Base-by-base conservation (phyloP, 35 echinoderm and acorn worm genomes). In the Heliocidaris tuberculata region DNA sequence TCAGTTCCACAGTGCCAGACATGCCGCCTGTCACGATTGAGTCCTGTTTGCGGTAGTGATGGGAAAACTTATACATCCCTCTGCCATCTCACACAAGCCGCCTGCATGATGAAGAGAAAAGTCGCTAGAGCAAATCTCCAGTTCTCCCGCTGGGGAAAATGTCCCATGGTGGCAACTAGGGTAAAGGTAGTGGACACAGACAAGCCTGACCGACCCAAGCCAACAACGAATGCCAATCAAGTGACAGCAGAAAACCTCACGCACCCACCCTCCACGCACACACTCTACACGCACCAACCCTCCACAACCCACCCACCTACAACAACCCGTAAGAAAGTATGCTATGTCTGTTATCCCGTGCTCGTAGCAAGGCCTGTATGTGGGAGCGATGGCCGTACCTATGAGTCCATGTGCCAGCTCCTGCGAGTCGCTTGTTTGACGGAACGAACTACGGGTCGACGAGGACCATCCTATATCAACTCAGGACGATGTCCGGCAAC, bases 381-480 rank as follows among this genome's bases (percentile, higher is more conserved):
- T 27, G 87, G 31, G 12, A 89, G 87, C 47, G 32, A 89, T 6
- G 87, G 87, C 19, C 31, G 10, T 2, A 89, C 87, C 31, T 89
- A 89, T 31, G 87, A 89, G 4, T 89, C 87, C 7, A 48, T 89
- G 31, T 89, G 87, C 10, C 87, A 89, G 31, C 31, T 89, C 29
- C 2, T 32, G 10, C 87, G 87, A 48, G 47, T 89, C 5, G 87
- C 87, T 5, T 89, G 87, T 9, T 32, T 89, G 87, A 42, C 87
- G 7, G 87, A 89, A 48, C 31, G 30, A 89, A 16, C 12, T 15
- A 89, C 87, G 31, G 87, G 87, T 15, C 31, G 32, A 89, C 87
- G 87, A 89, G 87, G 87, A 47, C 87, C 87, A 47, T 89, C 87
- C 31, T 48, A 47, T 42, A 89, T 89, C 87, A 48, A 48, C 47